Evolutionary conservation across 1,140 invertebrate genomes (phyloP).

Genomic region (Cardiocondyla obscurior): DNA sequence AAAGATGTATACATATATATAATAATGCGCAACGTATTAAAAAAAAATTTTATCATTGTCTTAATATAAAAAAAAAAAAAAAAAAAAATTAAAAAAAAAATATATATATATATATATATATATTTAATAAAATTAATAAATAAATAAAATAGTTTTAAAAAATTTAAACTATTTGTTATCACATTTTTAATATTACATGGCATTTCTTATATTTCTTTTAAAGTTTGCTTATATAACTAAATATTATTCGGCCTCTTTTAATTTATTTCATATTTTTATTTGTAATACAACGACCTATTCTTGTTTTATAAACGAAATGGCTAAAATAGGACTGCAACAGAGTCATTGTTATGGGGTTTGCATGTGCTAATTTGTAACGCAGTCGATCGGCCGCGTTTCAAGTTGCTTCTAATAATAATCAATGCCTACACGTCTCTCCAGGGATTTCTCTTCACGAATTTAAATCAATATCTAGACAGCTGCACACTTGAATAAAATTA

Average conservation of each 20-base stretch:
- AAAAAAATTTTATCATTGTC: too few relatives aligned
- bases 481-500: conserved; percentile 18
- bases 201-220: too few relatives aligned
- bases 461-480: conserved; percentile 39
- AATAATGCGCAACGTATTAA: neutral
- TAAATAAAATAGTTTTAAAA: neutral
- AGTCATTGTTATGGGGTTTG: conserved; percentile 12
- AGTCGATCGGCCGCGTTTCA: conserved; percentile 54
- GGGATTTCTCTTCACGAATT: conserved; percentile 55
- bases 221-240: too few relatives aligned
- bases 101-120: too few relatives aligned
- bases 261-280: neutral
- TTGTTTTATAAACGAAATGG: neutral
- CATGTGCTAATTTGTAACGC: conserved; percentile 37
- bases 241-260: neutral
- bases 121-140: neutral
- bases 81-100: too few relatives aligned
- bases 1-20: neutral
- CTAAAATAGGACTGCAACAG: neutral
- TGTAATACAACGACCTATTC: neutral
- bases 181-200: too few relatives aligned
- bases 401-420: conserved; percentile 72
- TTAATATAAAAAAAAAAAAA: too few relatives aligned
- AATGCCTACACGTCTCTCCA: conserved; percentile 59
- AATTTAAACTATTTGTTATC: too few relatives aligned